Base-by-base conservation (phyloP, 2,797 vertebrate species). In the Smutsia gigantea region DNA sequence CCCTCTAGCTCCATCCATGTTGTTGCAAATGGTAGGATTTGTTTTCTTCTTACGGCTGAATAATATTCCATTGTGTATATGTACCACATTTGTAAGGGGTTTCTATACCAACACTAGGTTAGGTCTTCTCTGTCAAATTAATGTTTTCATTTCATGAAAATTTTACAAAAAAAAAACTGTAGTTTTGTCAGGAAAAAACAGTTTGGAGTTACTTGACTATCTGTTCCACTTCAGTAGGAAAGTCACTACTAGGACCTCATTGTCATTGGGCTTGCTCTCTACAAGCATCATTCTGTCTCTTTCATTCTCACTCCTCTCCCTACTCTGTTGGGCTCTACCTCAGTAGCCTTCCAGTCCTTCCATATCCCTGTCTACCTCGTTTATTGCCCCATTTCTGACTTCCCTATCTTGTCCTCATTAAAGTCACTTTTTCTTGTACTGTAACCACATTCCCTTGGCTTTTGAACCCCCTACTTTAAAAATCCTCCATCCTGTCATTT, bases 141-240 rank as follows among this genome's bases (percentile, higher is more conserved):
- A 83, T 49, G 85, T 93, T 83, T 86, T 89, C 9, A 77, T 77
- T 57, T 72, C 34, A 37, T 83, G 55, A 27, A 88, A 92, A 74
- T 69, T 77, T 5, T 27, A 72, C 39, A 93, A 79, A 92, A 46
- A 81, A 92, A 57, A 39, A 59, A 91, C 25, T 83, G 1, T 61
- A 29, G 51, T 86, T 81, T 85, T 84, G 18, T 57, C 37, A 55
- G 39, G 51, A n/a, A 37, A 71, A 37, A 51, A 72, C 27, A 75
- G 37, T 31, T 90, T 51, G 17, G 14, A 49, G 37, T 92, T 64
- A 82, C 21, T 64, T 87, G 25, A 37, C 61, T 61, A 27, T 95
- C 39, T 4, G n/a, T 57, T 87, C 37, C 78, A 23, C 18, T 46
- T 46, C 63, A 78, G 21, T 63, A 4, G 81, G 34, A 84, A n/a